Percentiles rank a stretch among this genome's conserved stretches.
phyloP scores from a whole-genome alignment of 2,888 invertebrate genomes.

The Mesorhabditis belari region DNA sequence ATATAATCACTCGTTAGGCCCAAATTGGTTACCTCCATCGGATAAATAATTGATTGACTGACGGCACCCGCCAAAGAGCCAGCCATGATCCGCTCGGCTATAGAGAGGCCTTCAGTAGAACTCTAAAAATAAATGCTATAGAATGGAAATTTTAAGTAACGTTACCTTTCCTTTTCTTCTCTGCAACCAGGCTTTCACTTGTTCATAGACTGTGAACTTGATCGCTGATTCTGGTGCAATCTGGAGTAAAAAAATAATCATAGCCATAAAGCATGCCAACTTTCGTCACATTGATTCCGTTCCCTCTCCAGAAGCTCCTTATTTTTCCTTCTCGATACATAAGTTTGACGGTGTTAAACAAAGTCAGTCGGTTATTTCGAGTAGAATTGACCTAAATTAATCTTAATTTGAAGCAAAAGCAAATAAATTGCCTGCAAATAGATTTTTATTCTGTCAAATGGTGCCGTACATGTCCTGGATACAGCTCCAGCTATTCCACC shows the following conservation, averaged over 20 bases:
- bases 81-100: background rate
- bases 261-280: background rate
- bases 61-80: slow-evolving; percentile 74
- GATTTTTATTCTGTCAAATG: slow-evolving; percentile 90
- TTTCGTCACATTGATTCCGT: slow-evolving; percentile 81
- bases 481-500: slow-evolving; percentile 93
- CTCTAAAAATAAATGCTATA: background rate
- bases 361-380: slow-evolving; percentile 43
- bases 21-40: slow-evolving; percentile 83
- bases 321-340: slow-evolving; percentile 66
- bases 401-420: background rate
- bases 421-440: slow-evolving; percentile 75
- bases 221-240: slow-evolving; percentile 96
- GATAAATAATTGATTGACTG: slow-evolving; percentile 92
- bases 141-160: background rate
- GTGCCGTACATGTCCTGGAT: slow-evolving; percentile 90
- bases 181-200: slow-evolving; percentile 55
- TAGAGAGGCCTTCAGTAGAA: background rate
- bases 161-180: background rate
- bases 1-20: too few relatives aligned
- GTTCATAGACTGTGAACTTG: slow-evolving; percentile 95
- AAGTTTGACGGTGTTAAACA: slow-evolving; percentile 19
- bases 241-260: slow-evolving; percentile 64
- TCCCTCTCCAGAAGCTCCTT: slow-evolving; percentile 87
- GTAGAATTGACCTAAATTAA: slow-evolving; percentile 69